Conservation (phyloP, 2,888 invertebrate genomes). For the Lycocerus yunnanus region DNA sequence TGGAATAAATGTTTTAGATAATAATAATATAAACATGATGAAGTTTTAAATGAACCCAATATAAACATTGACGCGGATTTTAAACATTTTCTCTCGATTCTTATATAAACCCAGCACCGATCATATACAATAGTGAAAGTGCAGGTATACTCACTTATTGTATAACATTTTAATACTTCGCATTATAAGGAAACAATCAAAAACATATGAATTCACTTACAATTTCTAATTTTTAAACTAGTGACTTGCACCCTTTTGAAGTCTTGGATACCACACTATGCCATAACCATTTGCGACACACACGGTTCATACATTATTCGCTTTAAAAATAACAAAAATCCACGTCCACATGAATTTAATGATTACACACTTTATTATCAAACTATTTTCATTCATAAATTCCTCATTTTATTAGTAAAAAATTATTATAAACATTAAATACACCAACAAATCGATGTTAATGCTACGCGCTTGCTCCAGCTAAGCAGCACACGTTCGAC, state of each 20-base stretch:
- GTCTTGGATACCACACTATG: not conserved
- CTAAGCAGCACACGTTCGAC: conserved; percentile 19
- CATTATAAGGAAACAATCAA: not conserved
- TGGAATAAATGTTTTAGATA: not conserved
- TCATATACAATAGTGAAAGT: not conserved
- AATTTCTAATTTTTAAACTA: not conserved
- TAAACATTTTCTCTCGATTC: not conserved
- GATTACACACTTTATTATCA: not conserved
- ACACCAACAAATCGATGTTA: conserved; percentile 39
- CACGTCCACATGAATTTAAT: not conserved
- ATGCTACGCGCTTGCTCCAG: conserved; percentile 37
- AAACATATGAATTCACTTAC: not conserved
- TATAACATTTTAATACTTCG: not conserved
- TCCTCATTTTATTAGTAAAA: conserved; percentile 24
- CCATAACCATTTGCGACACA: not conserved
- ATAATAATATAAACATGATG: not conserved
- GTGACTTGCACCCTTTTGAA: not conserved
- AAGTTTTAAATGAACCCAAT: not conserved
- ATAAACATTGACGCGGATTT: not conserved
- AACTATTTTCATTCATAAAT: conserved; percentile 18
- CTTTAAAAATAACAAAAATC: conserved; percentile 1
- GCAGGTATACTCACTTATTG: not conserved
- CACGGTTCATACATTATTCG: not conserved
- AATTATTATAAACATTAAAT: conserved; percentile 31
- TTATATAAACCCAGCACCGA: not conserved